Conservation (phyloP, 2,888 invertebrate species). For the Anarsia innoxiella region DNA sequence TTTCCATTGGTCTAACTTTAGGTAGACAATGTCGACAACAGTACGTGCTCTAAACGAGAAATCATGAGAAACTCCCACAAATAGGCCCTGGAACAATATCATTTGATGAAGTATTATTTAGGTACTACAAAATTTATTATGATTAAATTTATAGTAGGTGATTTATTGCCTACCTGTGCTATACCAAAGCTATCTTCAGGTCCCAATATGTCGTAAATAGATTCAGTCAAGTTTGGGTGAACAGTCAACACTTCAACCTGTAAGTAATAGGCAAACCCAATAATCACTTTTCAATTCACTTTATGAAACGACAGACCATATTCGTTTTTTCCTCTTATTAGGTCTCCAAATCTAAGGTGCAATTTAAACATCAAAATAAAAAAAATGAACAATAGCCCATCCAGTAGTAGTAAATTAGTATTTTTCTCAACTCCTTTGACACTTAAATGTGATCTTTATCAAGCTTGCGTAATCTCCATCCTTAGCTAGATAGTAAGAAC, state of each 20-base stretch:
- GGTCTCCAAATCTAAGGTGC: too few species aligned
- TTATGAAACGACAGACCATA: too few species aligned
- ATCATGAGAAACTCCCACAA: slow-evolving; percentile 67
- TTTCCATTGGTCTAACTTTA: slow-evolving; percentile 69
- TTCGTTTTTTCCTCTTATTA: too few species aligned
- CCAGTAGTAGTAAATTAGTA: too few species aligned
- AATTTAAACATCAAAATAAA: too few species aligned
- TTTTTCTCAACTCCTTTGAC: too few species aligned
- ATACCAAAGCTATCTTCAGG: slow-evolving; percentile 73
- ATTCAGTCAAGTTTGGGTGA: slow-evolving; percentile 64
- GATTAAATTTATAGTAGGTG: background rate
- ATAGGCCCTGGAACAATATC: slow-evolving; percentile 56
- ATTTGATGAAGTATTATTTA: background rate
- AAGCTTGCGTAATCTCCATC: too few species aligned
- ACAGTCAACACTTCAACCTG: slow-evolving; percentile 73
- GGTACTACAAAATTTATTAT: background rate
- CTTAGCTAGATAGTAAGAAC: too few species aligned
- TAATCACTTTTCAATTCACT: too few species aligned
- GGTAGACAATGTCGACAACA: slow-evolving; percentile 65
- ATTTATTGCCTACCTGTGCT: slow-evolving; percentile 48
- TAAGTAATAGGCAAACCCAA: too few species aligned
- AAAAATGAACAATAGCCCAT: too few species aligned
- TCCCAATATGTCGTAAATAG: slow-evolving; percentile 68
- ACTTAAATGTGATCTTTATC: too few species aligned
- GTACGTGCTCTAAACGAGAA: slow-evolving; percentile 72